Evolutionary conservation across 2,888 invertebrate genomes (phyloP).

Genomic region (Ctenicera cuprea): DNA sequence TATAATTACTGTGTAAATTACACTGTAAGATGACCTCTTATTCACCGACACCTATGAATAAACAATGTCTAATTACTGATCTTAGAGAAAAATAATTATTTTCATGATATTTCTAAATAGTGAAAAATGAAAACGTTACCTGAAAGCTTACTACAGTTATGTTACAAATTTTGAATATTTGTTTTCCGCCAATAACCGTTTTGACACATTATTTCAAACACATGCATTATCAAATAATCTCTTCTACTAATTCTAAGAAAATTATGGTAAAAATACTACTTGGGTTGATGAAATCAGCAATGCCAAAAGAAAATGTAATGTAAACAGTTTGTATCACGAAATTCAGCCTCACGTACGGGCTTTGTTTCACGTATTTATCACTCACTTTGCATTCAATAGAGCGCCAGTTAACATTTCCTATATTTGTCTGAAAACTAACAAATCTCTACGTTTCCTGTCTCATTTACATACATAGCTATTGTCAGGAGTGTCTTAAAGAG

Average conservation of each 20-base stretch:
- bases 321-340: not conserved
- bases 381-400: constrained; percentile 47
- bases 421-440: constrained; percentile 43
- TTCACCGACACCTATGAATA: too few relatives aligned
- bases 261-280: not conserved
- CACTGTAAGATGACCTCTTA: too few relatives aligned
- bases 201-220: too few relatives aligned
- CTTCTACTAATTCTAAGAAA: not conserved
- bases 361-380: constrained; percentile 8
- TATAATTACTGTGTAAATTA: too few relatives aligned
- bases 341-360: not conserved
- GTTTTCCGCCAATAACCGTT: too few relatives aligned
- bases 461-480: constrained; percentile 39
- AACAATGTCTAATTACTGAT: too few relatives aligned
- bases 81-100: too few relatives aligned
- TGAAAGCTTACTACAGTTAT: too few relatives aligned
- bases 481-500: constrained; percentile 8
- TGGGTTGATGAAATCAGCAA: not conserved
- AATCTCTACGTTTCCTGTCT: constrained; percentile 49
- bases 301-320: not conserved
- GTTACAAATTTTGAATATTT: too few relatives aligned
- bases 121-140: too few relatives aligned
- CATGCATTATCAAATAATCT: too few relatives aligned
- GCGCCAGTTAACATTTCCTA: constrained; percentile 37
- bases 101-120: too few relatives aligned